A percentile compares a stretch with the other conserved stretches of the same genome.
Conservation (phyloP, 2,888 invertebrate species). For the Meteorus cinctellus region DNA sequence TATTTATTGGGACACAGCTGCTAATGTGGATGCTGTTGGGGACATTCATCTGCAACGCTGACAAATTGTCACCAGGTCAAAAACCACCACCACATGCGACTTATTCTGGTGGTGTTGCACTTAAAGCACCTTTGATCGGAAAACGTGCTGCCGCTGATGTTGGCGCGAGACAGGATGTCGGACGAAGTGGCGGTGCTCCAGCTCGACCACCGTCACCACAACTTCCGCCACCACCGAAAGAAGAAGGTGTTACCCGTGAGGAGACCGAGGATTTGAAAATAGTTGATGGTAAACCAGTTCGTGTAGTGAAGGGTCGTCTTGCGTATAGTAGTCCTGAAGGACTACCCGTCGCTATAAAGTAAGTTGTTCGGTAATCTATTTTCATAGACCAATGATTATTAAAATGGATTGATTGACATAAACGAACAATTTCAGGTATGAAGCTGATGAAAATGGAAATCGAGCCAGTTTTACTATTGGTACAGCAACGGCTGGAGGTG, state of each 20-base stretch:
- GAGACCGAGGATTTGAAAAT: slow-evolving; percentile 63
- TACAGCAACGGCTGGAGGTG: slow-evolving; percentile 43
- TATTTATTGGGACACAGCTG: background rate
- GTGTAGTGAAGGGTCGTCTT: slow-evolving; percentile 65
- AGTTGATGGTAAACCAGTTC: slow-evolving; percentile 64
- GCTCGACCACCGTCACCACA: slow-evolving; percentile 23
- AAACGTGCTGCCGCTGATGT: slow-evolving; percentile 49
- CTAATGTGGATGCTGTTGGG: slow-evolving; percentile 45
- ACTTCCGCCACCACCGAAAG: slow-evolving; percentile 33
- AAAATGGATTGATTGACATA: background rate
- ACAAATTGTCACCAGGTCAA: slow-evolving; percentile 63
- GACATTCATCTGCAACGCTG: slow-evolving; percentile 51
- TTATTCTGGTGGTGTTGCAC: slow-evolving; percentile 63
- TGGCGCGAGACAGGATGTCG: slow-evolving; percentile 46
- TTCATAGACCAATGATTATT: background rate
- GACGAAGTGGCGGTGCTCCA: slow-evolving; percentile 42
- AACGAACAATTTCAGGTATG: slow-evolving; percentile 59
- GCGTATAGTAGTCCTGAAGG: slow-evolving; percentile 70
- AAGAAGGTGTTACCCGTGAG: slow-evolving; percentile 62
- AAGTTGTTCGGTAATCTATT: slow-evolving; percentile 44
- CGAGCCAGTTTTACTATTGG: slow-evolving; percentile 67
- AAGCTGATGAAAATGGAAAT: slow-evolving; percentile 70
- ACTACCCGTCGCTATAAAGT: slow-evolving; percentile 68
- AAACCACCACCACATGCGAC: slow-evolving; percentile 66
- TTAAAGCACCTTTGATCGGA: slow-evolving; percentile 59